Percentiles rank a stretch among this genome's conserved stretches.
Evolutionary conservation across 2,888 invertebrate genomes (phyloP).

Genomic region (Macrophya annulata): DNA sequence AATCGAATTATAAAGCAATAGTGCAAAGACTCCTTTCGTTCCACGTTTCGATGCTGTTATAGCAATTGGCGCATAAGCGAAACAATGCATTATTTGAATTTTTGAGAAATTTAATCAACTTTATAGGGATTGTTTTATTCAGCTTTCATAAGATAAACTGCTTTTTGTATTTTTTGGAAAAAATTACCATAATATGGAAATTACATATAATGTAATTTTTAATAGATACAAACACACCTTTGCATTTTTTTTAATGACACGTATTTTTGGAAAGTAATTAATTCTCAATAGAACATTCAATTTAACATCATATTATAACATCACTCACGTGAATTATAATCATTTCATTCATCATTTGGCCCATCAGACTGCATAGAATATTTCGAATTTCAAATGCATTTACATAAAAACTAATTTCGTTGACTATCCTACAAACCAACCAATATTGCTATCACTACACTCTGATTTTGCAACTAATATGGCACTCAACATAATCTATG

Average conservation of each 20-base stretch:
- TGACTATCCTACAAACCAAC: constrained; percentile 21
- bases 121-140: neutral
- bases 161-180: neutral
- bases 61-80: neutral
- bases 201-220: neutral
- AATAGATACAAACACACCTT: constrained; percentile 4
- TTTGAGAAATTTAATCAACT: neutral
- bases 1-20: neutral
- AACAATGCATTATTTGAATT: neutral
- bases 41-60: neutral
- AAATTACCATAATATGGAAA: constrained; percentile 9
- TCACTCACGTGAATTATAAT: neutral
- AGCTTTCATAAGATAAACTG: neutral
- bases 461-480: neutral
- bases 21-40: neutral
- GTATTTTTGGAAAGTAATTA: neutral
- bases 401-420: neutral
- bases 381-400: neutral
- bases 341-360: neutral
- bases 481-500: neutral
- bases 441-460: constrained; percentile 21
- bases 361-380: neutral
- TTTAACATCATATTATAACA: neutral
- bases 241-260: constrained; percentile 1
- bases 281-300: constrained; percentile 16